Conservation (phyloP, 2,797 vertebrate genomes). For the Muscicapa comitata region DNA sequence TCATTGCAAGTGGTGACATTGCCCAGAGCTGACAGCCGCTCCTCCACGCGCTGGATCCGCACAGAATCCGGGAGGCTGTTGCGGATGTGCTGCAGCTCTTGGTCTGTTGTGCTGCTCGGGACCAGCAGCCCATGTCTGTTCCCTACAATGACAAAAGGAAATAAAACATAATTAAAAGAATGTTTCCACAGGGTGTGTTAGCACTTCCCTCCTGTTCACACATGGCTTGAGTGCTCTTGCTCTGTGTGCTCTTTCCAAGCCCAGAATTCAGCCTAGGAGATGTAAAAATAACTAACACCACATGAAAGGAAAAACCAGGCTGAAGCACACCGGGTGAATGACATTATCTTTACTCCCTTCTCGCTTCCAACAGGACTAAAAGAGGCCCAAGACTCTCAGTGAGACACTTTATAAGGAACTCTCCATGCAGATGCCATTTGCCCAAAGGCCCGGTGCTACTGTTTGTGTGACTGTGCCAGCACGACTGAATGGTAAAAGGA, state of each 20-base stretch:
- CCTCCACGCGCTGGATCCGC: constrained; percentile 89
- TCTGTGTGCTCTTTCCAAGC: background rate
- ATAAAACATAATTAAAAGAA: accelerated
- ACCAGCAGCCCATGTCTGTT: constrained; percentile 93
- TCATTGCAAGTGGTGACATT: constrained; percentile 95
- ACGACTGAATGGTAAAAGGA: accelerated
- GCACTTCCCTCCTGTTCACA: background rate
- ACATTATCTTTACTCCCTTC: background rate
- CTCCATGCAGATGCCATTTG: accelerated
- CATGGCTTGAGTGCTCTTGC: background rate
- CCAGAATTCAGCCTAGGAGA: background rate
- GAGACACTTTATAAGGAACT: background rate
- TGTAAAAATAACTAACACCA: background rate
- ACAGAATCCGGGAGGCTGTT: constrained; percentile 89
- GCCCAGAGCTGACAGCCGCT: constrained; percentile 90
- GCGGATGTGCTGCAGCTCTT: constrained; percentile 94
- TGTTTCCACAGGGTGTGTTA: accelerated
- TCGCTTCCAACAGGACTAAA: background rate
- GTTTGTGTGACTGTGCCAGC: accelerated
- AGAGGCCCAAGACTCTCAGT: accelerated
- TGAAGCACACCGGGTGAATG: accelerated
- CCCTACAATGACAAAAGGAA: constrained; percentile 69
- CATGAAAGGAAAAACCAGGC: background rate
- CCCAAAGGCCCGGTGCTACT: accelerated
- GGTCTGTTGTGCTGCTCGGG: constrained; percentile 92